phyloP scores from a whole-genome alignment of 2,888 invertebrate genomes.

The Trimorus sp. region DNA sequence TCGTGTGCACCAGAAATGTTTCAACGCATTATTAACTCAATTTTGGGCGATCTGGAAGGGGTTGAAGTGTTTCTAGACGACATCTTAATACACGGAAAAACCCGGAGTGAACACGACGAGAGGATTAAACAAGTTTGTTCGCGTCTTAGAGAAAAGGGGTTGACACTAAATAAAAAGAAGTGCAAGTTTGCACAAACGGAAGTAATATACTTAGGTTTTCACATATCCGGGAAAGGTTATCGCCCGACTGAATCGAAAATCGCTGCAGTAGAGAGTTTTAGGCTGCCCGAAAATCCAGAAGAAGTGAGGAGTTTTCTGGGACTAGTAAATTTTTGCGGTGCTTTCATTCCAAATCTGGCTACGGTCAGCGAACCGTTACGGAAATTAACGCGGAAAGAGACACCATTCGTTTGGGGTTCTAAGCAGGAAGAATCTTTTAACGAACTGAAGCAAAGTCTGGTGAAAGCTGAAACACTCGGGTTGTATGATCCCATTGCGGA shows the following conservation, averaged over 20 bases:
- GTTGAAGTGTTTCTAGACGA: not conserved
- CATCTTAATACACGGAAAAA: not conserved
- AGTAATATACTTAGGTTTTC: not conserved
- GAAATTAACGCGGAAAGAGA: not conserved
- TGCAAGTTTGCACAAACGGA: not conserved
- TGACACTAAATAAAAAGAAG: not conserved
- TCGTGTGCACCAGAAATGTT: slow-evolving; percentile 34
- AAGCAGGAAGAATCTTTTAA: too few relatives aligned
- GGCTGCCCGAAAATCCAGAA: not conserved
- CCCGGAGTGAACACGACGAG: not conserved
- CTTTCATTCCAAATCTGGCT: not conserved
- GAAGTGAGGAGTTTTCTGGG: not conserved
- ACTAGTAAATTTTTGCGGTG: not conserved
- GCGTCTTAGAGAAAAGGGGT: not conserved
- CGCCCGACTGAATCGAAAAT: not conserved
- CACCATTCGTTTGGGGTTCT: too few relatives aligned
- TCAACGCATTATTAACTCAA: slow-evolving; percentile 22
- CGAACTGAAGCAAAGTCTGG: too few relatives aligned
- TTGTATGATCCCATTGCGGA: too few relatives aligned
- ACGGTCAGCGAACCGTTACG: not conserved
- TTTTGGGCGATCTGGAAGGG: too few relatives aligned
- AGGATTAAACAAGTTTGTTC: not conserved
- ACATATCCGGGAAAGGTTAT: not conserved
- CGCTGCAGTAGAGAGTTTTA: not conserved
- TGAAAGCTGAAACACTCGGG: too few relatives aligned